Evolutionary conservation across 2,888 invertebrate species (phyloP), one percentile per base, ranked within the genome.

Genomic region (Bombylius discolor): DNA sequence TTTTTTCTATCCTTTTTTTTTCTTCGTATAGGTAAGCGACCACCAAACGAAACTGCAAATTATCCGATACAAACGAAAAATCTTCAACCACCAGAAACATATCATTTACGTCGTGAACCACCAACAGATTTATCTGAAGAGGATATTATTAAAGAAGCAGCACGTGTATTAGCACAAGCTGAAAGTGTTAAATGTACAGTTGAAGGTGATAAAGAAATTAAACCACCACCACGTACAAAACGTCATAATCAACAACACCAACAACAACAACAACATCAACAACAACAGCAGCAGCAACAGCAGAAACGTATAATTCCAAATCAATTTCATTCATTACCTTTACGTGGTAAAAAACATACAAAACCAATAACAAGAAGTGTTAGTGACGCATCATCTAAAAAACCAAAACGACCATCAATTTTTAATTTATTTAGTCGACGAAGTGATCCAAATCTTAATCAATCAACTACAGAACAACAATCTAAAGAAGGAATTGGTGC

Each of bases 131-230:
- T 83, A 46, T 84, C 86, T 56, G 83, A 84, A 67, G 79, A 84
- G 67, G 82, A 85, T 68, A 78, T 89, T 51, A 84, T 84, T 51
- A 79, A 85, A 66, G 89, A 89, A 76, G 87, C 87, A 39, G 86
- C 85, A 60, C 78, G 80, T 66, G 86, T 89, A 42, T 75, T 87
- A 52, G 81, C 83, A 33, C 87, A 89, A 70, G 88, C 84, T 1
- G 82, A 83, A 62, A 82, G 82, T 66, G 78, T 88, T 60, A 82
- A 81, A 56, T 88, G 87, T 69, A 81, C 78, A 47, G 78, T 81
- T 14, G 79, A 79, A 54, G 69, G 70, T 62, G 70, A 64, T 32
- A 66, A 63, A 68, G 32, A 65, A 63, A 23, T 23, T 23, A 1
- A 3, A 23, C 23, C 23, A 23, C 23, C 23, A 1, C 4, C 69